These are phyloP conservation scores for Phoxinus phoxinus DNA, from an alignment of 2,113 vertebrate genomes.

Conservation along the genomic window DNA sequence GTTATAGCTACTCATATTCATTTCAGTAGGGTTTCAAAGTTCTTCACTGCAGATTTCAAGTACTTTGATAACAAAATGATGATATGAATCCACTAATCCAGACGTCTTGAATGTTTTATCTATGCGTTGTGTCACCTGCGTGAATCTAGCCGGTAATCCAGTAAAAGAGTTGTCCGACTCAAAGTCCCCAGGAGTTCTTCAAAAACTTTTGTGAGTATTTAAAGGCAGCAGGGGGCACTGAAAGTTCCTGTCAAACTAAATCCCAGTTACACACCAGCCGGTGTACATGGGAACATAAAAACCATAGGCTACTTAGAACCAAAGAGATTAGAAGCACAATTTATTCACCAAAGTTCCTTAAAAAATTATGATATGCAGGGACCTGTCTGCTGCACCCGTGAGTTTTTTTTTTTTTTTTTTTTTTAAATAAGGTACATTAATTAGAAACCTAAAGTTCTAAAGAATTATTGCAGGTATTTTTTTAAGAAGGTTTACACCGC, in stretches of 20 bases:
- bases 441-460: not conserved
- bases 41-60: not conserved
- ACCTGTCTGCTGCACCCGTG: not conserved
- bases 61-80: not conserved
- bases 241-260: constrained; percentile 20
- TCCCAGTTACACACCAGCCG: not conserved
- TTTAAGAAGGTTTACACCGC: not conserved
- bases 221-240: constrained; percentile 43
- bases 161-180: not conserved
- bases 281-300: not conserved
- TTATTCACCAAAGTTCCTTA: constrained; percentile 3
- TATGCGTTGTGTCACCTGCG: not conserved
- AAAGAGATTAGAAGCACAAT: not conserved
- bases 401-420: not conserved
- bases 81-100: constrained; percentile 13
- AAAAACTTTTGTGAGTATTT: constrained; percentile 35
- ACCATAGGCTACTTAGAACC: not conserved
- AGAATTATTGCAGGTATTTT: not conserved
- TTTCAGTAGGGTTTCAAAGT: not conserved
- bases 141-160: not conserved
- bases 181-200: not conserved
- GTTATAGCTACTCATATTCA: not conserved
- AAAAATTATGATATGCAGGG: not conserved
- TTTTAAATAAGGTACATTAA: not conserved
- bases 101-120: not conserved